Conservation (phyloP, 64 coral and sea anemone species). For the Astreopora myriophthalma region DNA sequence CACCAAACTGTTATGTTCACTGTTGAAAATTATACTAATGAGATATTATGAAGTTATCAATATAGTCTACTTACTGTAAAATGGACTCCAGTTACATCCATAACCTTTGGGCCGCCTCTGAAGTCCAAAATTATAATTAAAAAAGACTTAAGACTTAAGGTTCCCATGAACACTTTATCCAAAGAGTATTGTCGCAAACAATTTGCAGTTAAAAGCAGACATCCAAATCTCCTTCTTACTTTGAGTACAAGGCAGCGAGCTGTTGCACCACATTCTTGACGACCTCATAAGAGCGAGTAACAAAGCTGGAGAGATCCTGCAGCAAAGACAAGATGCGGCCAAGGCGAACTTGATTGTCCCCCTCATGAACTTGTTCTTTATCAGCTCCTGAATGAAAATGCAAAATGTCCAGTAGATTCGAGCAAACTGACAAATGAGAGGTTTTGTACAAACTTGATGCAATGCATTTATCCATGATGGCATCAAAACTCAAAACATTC, state of each 20-base stretch:
- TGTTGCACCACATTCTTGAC: conserved; percentile 97
- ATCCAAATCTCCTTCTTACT: conserved; percentile 45
- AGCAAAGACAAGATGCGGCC: conserved; percentile 87
- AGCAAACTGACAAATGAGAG: no score
- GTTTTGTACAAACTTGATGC: no score
- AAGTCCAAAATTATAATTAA: neutral
- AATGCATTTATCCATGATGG: no score
- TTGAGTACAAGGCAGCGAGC: conserved; percentile 86
- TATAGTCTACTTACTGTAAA: conserved; percentile 74
- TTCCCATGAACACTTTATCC: neutral
- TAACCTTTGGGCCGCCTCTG: conserved; percentile 86
- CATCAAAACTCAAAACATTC: no score
- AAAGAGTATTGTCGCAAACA: no score
- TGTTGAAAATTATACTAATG: no score
- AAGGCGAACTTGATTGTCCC: conserved; percentile 89
- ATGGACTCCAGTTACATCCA: conserved; percentile 94
- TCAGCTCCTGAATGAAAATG: conserved; percentile 63
- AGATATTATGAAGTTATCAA: no score
- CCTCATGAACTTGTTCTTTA: conserved; percentile 76
- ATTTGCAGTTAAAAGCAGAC: neutral
- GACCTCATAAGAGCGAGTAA: conserved; percentile 83
- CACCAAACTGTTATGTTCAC: no score
- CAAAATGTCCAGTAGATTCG: neutral
- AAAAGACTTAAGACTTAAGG: no score
- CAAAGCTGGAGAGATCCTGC: conserved; percentile 98